Conservation (phyloP, 2,113 vertebrate genomes). For the Patagioenas fasciata region DNA sequence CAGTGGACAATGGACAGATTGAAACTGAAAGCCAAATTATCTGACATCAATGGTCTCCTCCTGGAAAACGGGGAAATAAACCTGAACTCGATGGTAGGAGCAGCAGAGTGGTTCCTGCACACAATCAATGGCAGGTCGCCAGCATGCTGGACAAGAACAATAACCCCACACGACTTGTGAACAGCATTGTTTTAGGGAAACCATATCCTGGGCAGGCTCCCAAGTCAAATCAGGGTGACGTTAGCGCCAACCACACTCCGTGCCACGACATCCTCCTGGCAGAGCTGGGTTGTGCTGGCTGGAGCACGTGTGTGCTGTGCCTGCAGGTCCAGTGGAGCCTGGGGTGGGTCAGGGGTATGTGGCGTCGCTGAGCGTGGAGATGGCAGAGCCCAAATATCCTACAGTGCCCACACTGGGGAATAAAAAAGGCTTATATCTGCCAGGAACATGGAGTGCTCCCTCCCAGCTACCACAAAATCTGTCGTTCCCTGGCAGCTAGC, state of each 20-base stretch:
- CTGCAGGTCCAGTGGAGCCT: fast-evolving
- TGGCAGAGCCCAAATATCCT: not conserved
- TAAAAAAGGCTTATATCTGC: not conserved
- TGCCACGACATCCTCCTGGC: fast-evolving
- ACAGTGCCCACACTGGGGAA: fast-evolving
- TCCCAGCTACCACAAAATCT: fast-evolving
- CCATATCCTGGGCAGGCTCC: not conserved
- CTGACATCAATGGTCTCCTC: constrained; percentile 28
- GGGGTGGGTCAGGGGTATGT: fast-evolving
- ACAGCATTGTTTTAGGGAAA: not conserved
- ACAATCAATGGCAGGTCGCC: constrained; percentile 44
- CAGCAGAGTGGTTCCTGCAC: not conserved
- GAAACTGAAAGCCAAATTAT: constrained; percentile 14
- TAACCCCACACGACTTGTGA: not conserved
- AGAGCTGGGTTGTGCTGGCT: not conserved
- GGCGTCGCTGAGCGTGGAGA: fast-evolving
- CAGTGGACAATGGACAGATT: not conserved
- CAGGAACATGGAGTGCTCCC: fast-evolving
- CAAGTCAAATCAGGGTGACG: not conserved
- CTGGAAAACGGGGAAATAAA: not conserved
- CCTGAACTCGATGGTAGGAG: not conserved
- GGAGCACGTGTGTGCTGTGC: fast-evolving
- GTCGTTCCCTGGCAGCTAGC: too few species aligned
- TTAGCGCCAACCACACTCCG: fast-evolving
- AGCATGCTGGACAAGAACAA: not conserved